phyloP scores from a whole-genome alignment of 2,888 invertebrate genomes.

The Xestia c-nigrum region DNA sequence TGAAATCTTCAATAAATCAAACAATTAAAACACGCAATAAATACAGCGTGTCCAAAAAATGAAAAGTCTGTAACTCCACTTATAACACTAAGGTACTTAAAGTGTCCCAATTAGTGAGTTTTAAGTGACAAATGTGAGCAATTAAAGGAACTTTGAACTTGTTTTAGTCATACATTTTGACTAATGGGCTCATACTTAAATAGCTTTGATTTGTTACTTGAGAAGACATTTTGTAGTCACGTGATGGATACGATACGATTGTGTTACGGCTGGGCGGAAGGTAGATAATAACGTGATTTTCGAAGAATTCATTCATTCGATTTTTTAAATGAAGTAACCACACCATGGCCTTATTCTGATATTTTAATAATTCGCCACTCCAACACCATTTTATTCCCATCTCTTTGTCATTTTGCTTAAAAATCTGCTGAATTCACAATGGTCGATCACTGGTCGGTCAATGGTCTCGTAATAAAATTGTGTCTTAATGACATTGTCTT shows the following conservation, averaged over 20 bases:
- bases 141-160: constrained; percentile 77
- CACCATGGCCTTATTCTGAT: not conserved
- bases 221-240: constrained; percentile 57
- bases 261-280: not conserved
- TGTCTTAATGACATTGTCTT: too few species aligned
- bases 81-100: constrained; percentile 68
- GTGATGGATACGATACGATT: constrained; percentile 64
- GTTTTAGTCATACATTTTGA: constrained; percentile 82
- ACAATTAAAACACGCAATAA: constrained; percentile 60
- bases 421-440: too few species aligned
- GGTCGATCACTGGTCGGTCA: too few species aligned
- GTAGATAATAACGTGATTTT: not conserved
- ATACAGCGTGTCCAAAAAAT: constrained; percentile 56
- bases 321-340: not conserved
- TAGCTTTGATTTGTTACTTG: constrained; percentile 84
- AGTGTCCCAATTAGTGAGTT: constrained; percentile 76
- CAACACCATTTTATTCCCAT: too few species aligned
- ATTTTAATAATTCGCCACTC: too few species aligned
- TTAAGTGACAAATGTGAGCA: constrained; percentile 77
- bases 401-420: too few species aligned
- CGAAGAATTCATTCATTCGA: not conserved
- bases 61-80: constrained; percentile 60
- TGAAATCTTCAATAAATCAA: not conserved
- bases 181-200: constrained; percentile 84
- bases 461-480: too few species aligned